Base-by-base conservation (phyloP, 2,797 vertebrate species). In the Caiman crocodilus region DNA sequence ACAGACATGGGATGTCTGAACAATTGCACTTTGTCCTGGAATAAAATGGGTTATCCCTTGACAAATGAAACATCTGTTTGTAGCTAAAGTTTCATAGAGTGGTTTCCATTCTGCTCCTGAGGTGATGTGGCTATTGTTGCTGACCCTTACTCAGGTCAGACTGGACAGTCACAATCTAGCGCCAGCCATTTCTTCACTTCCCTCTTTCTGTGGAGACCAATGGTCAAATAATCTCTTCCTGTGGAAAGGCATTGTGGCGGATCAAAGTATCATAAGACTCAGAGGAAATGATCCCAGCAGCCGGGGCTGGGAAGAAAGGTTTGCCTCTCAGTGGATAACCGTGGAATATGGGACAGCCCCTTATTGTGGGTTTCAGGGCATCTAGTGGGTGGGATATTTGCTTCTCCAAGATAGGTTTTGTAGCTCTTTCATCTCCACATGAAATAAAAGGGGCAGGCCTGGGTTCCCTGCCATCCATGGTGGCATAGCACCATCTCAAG, bases 31-130 rank as follows among this genome's bases (percentile, higher is more conserved):
- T 50, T 50, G 42, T 50, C 42, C 42, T 50, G 42, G 42, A 50
- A 50, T 50, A 11, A 50, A 50, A 50, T 50, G 42, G 42, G 42
- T 8, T 50, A 50, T 11, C 42, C 42, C 42, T 50, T 50, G 42
- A 50, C 42, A 50, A 50, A 50, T 10, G 10, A 9, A 50, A 50
- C 42, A 50, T 50, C 42, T 50, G 42, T 50, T 50, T 50, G 42
- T 10, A 50, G 42, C 42, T 10, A 50, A 11, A 50, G 42, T 10
- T 50, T 50, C 42, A 50, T 50, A 50, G 9, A 50, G 42, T 13
- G 2, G 26, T 59, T 14, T n/a, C 30, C 12, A 15, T 35, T 73
- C 16, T 50, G 21, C 14, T 73, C 9, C 18, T 0, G 1, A 55
- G 5, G 2, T 56, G 14, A 42, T 17, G 32, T 20, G 77, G 26